A percentile compares a stretch with the other conserved stretches of the same genome.
These are phyloP conservation scores for Caenorhabditis japonica DNA, from an alignment of 2,888 invertebrate species.

Conservation along the genomic window DNA sequence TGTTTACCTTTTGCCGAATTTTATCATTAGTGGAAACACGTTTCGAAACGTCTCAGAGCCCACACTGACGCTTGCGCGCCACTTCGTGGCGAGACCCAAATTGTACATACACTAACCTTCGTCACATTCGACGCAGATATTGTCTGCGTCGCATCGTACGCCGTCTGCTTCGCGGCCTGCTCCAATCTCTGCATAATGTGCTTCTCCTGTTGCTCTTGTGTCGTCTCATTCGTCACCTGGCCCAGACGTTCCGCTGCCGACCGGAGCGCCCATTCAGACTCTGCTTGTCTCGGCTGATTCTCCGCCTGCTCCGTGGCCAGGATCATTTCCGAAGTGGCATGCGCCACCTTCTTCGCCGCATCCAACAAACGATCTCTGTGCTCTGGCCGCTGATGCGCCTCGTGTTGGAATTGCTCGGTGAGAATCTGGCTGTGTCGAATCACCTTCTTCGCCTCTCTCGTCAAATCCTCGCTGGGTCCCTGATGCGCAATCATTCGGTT, in stretches of 20 bases:
- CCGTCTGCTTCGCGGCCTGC: slow-evolving; percentile 73
- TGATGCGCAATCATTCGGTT: slow-evolving; percentile 85
- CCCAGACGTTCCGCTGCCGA: slow-evolving; percentile 93
- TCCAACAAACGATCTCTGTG: slow-evolving; percentile 90
- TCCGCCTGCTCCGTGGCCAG: slow-evolving; percentile 80
- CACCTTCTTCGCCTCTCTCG: slow-evolving; percentile 78
- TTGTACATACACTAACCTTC: slow-evolving; percentile 63
- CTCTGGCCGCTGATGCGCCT: slow-evolving; percentile 86
- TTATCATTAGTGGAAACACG: no score
- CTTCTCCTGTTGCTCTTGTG: slow-evolving; percentile 80
- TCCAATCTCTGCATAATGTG: slow-evolving; percentile 70
- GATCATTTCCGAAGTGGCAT: slow-evolving; percentile 96
- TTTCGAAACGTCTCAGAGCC: no score
- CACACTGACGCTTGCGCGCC: no score
- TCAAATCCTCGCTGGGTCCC: slow-evolving; percentile 64
- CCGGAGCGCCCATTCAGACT: slow-evolving; percentile 82
- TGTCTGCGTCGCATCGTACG: slow-evolving; percentile 88
- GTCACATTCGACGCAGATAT: slow-evolving; percentile 90
- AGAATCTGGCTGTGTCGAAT: slow-evolving; percentile 74
- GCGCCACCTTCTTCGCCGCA: slow-evolving; percentile 92
- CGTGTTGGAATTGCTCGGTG: slow-evolving; percentile 85
- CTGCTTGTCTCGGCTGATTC: slow-evolving; percentile 67
- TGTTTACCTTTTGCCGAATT: no score
- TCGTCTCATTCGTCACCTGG: slow-evolving; percentile 88
- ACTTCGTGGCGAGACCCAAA: no score